Base-by-base conservation (phyloP, 2,113 vertebrate genomes). In the Percopsis transmontana region DNA sequence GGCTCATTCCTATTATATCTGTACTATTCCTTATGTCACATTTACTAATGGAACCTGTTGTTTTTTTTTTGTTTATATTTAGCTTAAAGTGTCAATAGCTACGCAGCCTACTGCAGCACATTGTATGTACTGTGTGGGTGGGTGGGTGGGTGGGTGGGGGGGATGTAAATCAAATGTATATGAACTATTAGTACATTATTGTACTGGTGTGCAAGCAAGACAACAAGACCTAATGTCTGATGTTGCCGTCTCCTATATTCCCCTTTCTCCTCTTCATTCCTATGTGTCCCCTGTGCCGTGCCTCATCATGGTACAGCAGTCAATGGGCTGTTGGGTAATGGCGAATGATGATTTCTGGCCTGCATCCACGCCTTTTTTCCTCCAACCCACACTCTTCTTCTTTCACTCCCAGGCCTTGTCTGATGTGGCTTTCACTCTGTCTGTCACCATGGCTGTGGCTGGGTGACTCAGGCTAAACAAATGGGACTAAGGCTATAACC, bases 401-500 rank as follows among this genome's bases (percentile, higher is more conserved):
- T 50, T 51, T 79, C 70, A 77, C 54, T 80, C 60, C 53, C 50
- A 62, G 58, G 52, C 72, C 51, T 67, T 58, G 48, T 76, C 77
- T 82, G 61, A 80, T 86, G 84, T 85, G 85, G 76, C 67, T 79
- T 75, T 83, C 10, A 9, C 55, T 74, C 62, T 47, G 72, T 80
- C 80, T 70, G 73, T 76, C 71, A 41, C 64, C 15, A 19, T 58
- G 62, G 41, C 72, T 63, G 15, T 51, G 60, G 61, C 74, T 72
- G 24, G 63, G 58, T 87, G 85, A 85, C 24, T 82, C 78, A 81
- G 77, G 73, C 69, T 65, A 80, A 79, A 79, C 66, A 80, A 81
- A 85, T 75, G 66, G 60, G 54, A 55, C 33, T n/a, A 56, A 47
- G 67, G 54, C 59, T 61, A 39, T 57, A 71, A 79, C 70, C 66